A percentile compares a stretch with the other conserved stretches of the same genome.
Evolutionary conservation across 2,113 vertebrate species (phyloP).

Genomic region (Girardinichthys multiradiatus): DNA sequence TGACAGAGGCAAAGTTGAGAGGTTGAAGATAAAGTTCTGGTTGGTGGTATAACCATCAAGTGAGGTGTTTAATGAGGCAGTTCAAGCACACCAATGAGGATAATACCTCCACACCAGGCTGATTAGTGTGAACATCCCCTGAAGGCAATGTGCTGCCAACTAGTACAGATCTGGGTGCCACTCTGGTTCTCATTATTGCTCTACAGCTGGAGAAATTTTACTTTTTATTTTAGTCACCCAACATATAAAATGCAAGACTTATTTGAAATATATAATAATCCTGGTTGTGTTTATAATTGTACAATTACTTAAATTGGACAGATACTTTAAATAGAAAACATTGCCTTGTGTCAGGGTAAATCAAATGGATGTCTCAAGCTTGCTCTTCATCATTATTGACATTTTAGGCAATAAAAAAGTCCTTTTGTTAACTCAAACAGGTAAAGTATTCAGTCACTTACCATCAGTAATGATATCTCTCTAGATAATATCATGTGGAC

Average conservation of each 20-base stretch:
- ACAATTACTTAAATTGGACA: not conserved
- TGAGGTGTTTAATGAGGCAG: slow-evolving; percentile 71
- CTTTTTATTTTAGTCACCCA: not conserved
- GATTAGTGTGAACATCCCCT: slow-evolving; percentile 78
- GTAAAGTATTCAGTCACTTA: not conserved
- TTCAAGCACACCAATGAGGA: slow-evolving; percentile 59
- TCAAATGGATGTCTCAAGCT: not conserved
- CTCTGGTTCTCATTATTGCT: slow-evolving; percentile 71
- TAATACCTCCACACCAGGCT: slow-evolving; percentile 76
- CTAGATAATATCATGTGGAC: not conserved
- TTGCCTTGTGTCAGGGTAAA: not conserved
- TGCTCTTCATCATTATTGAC: not conserved
- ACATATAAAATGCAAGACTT: slow-evolving; percentile 15
- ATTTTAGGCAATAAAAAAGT: not conserved
- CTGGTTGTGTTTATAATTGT: not conserved
- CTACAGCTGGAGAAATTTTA: slow-evolving; percentile 36
- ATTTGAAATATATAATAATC: not conserved
- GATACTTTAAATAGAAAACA: too few relatives aligned
- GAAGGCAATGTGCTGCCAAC: slow-evolving; percentile 42
- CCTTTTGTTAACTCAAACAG: not conserved
- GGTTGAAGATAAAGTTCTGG: slow-evolving; percentile 45
- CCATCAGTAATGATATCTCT: not conserved
- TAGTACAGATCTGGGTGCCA: slow-evolving; percentile 56
- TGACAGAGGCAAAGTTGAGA: slow-evolving; percentile 27
- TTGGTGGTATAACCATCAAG: slow-evolving; percentile 55